Evolutionary conservation across 2,888 invertebrate genomes (phyloP).

Genomic region (Pseudolycoriella hygida): DNA sequence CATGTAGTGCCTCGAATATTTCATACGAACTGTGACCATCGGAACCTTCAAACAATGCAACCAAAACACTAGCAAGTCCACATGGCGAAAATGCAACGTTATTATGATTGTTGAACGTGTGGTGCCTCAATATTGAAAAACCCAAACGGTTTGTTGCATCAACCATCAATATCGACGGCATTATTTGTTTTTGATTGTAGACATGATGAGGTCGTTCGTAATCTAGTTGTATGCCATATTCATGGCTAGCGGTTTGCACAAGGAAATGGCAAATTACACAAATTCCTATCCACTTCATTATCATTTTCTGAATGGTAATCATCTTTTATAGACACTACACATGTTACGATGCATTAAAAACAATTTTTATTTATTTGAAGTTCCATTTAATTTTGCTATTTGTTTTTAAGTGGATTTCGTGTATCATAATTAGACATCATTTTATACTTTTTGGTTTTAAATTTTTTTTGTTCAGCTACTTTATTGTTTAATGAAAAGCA

Average conservation of each 20-base stretch:
- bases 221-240: neutral
- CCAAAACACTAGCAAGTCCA: conserved; percentile 59
- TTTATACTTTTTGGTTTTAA: no score
- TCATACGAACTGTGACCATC: conserved; percentile 54
- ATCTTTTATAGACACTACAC: no score
- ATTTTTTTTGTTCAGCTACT: no score
- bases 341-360: no score
- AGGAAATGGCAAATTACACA: neutral
- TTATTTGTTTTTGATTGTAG: conserved; percentile 11
- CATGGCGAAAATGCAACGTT: conserved; percentile 77
- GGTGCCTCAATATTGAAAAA: conserved; percentile 47
- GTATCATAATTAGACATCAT: no score
- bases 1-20: conserved; percentile 46
- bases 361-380: no score
- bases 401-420: no score
- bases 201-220: neutral
- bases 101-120: conserved; percentile 52
- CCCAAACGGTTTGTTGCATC: conserved; percentile 62
- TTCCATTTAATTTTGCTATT: no score
- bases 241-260: neutral
- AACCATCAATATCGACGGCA: conserved; percentile 57
- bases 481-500: no score
- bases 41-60: conserved; percentile 63
- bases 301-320: no score
- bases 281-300: neutral